phyloP scores from a whole-genome alignment of 2,113 vertebrate genomes.

The Monarcha castaneiventris region DNA sequence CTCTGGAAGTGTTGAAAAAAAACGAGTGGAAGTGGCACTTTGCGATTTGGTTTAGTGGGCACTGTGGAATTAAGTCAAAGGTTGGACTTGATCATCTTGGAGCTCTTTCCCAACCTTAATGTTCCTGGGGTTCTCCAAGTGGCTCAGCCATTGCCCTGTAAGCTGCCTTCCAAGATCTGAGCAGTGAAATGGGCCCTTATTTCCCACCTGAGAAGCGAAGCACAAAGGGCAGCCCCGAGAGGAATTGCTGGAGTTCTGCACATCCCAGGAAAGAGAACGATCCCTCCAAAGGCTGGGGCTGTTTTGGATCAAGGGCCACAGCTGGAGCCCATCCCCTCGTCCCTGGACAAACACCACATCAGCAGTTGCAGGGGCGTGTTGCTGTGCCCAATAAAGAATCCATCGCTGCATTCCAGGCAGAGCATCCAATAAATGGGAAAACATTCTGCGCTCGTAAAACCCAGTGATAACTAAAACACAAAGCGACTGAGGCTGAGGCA shows the following conservation, averaged over 20 bases:
- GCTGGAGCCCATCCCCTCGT: neutral
- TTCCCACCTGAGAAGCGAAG: neutral
- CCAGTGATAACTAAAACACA: constrained; percentile 16
- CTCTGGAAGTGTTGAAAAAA: neutral
- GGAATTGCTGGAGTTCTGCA: neutral
- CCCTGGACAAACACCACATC: neutral
- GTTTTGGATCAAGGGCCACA: neutral
- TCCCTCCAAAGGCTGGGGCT: neutral
- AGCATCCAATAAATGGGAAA: constrained; percentile 32
- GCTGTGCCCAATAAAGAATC: neutral
- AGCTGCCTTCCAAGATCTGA: neutral
- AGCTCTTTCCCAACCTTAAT: neutral
- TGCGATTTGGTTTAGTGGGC: neutral
- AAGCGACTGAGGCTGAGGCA: neutral
- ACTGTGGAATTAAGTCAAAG: neutral
- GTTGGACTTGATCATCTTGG: neutral
- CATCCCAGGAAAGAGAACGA: neutral
- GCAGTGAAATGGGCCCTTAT: neutral
- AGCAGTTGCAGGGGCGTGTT: neutral
- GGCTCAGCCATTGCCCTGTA: neutral
- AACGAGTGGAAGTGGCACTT: neutral
- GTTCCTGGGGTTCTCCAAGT: neutral
- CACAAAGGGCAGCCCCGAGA: neutral
- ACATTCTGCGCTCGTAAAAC: constrained; percentile 1
- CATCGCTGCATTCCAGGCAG: neutral